Evolutionary conservation across 1,140 invertebrate genomes (phyloP).

Genomic region (Ceratina japonica): DNA sequence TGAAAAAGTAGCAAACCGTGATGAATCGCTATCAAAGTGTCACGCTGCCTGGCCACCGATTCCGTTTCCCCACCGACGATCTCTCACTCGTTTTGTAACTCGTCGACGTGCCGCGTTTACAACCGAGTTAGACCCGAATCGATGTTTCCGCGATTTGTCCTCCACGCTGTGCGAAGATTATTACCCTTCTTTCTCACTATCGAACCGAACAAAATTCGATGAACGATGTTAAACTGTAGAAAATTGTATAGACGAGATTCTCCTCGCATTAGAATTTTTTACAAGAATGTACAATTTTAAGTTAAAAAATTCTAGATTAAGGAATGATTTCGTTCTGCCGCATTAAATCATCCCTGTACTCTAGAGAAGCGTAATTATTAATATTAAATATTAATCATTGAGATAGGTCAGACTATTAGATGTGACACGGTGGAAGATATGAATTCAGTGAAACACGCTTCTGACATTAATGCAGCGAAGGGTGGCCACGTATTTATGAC

Average conservation of each 20-base stretch:
- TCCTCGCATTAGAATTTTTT: too few relatives aligned
- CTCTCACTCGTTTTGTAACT: neutral
- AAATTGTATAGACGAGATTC: too few relatives aligned
- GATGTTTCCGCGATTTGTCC: neutral
- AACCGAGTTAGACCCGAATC: conserved; percentile 25
- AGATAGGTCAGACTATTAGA: neutral
- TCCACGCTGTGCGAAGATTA: neutral
- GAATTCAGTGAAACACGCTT: conserved; percentile 19
- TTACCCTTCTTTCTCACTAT: neutral
- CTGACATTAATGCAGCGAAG: conserved; percentile 26
- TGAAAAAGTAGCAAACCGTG: conserved; percentile 50
- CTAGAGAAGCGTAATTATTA: too few relatives aligned
- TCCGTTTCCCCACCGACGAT: neutral
- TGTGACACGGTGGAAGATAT: neutral
- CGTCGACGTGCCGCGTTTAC: conserved; percentile 41
- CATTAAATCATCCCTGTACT: too few relatives aligned
- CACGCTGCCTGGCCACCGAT: conserved; percentile 41
- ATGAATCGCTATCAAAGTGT: conserved; percentile 51
- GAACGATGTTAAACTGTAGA: too few relatives aligned
- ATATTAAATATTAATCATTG: too few relatives aligned
- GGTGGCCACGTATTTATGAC: conserved; percentile 34
- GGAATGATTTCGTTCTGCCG: too few relatives aligned
- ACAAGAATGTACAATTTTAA: too few relatives aligned
- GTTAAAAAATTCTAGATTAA: too few relatives aligned
- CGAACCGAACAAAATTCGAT: neutral